These are phyloP conservation scores for Gracilinanus agilis DNA, from an alignment of 2,113 vertebrate genomes.

Conservation along the genomic window DNA sequence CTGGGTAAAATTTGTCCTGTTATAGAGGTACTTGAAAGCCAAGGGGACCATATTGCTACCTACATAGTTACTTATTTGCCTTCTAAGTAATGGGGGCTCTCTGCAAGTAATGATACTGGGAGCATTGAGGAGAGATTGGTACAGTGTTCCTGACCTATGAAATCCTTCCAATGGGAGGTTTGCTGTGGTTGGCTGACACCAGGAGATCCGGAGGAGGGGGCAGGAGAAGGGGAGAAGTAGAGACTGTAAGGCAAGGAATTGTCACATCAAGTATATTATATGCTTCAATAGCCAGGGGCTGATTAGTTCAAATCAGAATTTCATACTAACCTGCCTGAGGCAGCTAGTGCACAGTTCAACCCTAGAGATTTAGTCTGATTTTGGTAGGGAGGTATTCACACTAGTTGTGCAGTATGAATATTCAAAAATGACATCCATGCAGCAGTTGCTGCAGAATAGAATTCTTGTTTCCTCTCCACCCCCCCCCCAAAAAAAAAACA, in stretches of 20 bases:
- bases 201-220: neutral
- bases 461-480: slow-evolving; percentile 29
- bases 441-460: slow-evolving; percentile 32
- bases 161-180: slow-evolving; percentile 26
- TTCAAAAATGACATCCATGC: slow-evolving; percentile 11
- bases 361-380: slow-evolving; percentile 66
- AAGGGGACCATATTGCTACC: neutral
- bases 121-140: neutral
- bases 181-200: slow-evolving; percentile 44
- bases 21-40: neutral
- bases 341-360: slow-evolving; percentile 42
- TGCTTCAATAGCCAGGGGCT: slow-evolving; percentile 60
- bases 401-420: slow-evolving; percentile 34
- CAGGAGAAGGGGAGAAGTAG: neutral
- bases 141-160: neutral
- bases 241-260: slow-evolving; percentile 53
- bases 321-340: slow-evolving; percentile 67
- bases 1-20: neutral
- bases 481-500: slow-evolving; percentile 57
- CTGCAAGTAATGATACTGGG: neutral
- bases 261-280: slow-evolving; percentile 64
- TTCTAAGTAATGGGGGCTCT: neutral
- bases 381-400: slow-evolving; percentile 59
- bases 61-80: neutral
- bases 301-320: slow-evolving; percentile 76